Percentiles rank a stretch among this genome's conserved stretches.
These are phyloP conservation scores for Tragelaphus imberbis DNA, from an alignment of 2,113 vertebrate genomes.

Conservation along the genomic window DNA sequence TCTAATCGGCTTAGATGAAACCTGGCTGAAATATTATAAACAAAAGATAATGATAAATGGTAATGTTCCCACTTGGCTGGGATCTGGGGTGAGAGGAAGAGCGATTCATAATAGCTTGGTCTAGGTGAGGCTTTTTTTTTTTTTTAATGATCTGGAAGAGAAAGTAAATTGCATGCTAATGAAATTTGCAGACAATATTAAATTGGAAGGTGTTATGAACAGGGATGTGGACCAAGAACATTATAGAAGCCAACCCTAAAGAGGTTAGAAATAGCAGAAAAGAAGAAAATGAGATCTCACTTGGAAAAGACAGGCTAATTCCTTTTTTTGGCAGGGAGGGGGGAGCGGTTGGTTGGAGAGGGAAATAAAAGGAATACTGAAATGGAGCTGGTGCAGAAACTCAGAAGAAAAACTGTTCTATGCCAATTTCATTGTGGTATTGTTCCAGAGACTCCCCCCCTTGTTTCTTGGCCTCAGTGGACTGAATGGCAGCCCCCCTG, in stretches of 20 bases:
- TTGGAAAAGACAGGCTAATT: background rate
- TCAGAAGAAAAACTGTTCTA: background rate
- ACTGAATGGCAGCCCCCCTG: fast-evolving
- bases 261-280: conserved; percentile 43
- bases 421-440: fast-evolving
- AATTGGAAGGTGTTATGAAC: conserved; percentile 63
- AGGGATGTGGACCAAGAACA: background rate
- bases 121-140: conserved; percentile 54
- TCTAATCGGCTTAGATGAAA: conserved; percentile 62
- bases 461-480: background rate
- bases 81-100: conserved; percentile 19
- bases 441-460: background rate
- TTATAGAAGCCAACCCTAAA: background rate
- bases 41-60: conserved; percentile 71
- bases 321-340: background rate
- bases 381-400: background rate
- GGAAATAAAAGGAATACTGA: background rate
- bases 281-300: background rate
- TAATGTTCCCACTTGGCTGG: conserved; percentile 59
- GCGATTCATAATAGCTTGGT: conserved; percentile 59
- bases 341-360: background rate
- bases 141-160: conserved; percentile 71
- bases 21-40: conserved; percentile 69
- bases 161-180: conserved; percentile 71
- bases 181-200: conserved; percentile 70